Evolutionary conservation across 1,140 invertebrate genomes (phyloP), one percentile per base, ranked within the genome.

Genomic region (Choristoneura fumiferana): DNA sequence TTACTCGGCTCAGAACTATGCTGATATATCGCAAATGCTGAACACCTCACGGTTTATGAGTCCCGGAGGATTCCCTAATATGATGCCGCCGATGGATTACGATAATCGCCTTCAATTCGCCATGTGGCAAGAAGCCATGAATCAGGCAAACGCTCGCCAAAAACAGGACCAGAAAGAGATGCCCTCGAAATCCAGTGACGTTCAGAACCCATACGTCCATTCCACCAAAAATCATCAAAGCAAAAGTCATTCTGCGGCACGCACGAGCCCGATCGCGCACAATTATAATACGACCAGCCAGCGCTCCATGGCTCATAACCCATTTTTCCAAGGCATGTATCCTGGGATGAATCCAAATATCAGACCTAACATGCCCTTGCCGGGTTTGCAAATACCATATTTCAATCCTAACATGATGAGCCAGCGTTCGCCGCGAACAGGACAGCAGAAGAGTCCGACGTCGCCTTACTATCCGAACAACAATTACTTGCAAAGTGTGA

Each of bases 121-220:
- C 0, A 91, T 93, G 86, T 94, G 93, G 92, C 93, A 94, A 63
- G 93, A 94, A 71, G 89, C 91, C 0, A 89, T 93, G 85, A 76
- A 87, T 10, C 90, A 91, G 57, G 87, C 90, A 22, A 90, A 89
- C 56, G 78, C 87, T 15, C 84, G 43, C 4, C 12, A 87, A 22
- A 71, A 87, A 58, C 65, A 67, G 29, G 87, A 78, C 39, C 69
- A 17, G 71, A 86, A 86, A 57, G 86, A 89, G 36, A 36, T 81
- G 4, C 55, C 67, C 8, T 70, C 81, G 0, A 89, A 89, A 62
- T 69, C 78, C 8, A 71, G 67, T 29, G 87, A 89, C 59, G 84
- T 85, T 9, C 86, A 88, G 60, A 89, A 88, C 57, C 81, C 83
- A 0, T 89, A 78, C 54, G 84, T 87, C 43, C 87, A 89, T 69